Percentiles rank a stretch among this genome's conserved stretches.
Evolutionary conservation across 2,113 vertebrate genomes (phyloP).

Genomic region (Drymodes brunneopygia): DNA sequence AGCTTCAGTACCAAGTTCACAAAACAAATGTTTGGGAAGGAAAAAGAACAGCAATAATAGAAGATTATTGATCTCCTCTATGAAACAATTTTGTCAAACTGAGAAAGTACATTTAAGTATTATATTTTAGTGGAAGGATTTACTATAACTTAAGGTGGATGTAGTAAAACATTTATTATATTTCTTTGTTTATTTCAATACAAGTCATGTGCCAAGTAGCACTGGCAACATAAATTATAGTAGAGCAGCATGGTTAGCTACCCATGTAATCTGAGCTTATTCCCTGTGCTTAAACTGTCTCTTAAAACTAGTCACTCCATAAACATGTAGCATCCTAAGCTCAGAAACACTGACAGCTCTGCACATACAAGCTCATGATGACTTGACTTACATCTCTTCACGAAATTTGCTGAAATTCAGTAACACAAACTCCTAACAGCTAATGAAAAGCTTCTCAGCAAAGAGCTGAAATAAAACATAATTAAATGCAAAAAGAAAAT

Average conservation of each 20-base stretch:
- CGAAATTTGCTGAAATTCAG: background rate
- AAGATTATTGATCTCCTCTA: background rate
- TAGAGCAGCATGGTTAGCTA: background rate
- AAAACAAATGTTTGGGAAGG: background rate
- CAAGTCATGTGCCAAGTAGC: background rate
- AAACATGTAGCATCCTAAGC: background rate
- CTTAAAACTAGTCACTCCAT: constrained; percentile 14
- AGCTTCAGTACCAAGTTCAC: background rate
- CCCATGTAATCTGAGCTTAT: background rate
- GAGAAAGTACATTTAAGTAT: background rate
- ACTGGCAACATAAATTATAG: background rate
- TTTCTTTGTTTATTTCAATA: background rate
- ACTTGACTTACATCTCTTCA: background rate
- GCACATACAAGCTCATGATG: background rate
- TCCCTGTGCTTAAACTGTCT: background rate
- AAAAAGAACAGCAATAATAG: background rate
- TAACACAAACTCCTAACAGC: background rate
- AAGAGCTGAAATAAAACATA: constrained; percentile 31
- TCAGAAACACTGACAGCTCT: background rate
- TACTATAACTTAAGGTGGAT: background rate
- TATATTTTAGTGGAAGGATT: background rate
- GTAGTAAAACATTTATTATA: background rate
- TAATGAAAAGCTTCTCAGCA: background rate
- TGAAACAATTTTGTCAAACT: background rate
- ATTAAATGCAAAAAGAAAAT: background rate